phyloP scores from a whole-genome alignment of 53 echinoderm and acorn worm species.

The Luidia sarsii region DNA sequence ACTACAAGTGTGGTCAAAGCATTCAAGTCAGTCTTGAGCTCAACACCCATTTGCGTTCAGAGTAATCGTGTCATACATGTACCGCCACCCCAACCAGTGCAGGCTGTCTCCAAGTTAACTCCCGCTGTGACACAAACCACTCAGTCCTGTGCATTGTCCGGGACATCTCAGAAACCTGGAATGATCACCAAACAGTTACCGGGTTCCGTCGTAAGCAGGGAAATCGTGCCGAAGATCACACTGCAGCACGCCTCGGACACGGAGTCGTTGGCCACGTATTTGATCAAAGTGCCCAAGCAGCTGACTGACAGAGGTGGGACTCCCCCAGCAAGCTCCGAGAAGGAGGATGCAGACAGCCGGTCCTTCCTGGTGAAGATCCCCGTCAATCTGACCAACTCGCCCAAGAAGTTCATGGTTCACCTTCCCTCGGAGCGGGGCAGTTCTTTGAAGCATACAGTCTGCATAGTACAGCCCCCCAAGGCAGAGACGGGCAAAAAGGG shows the following conservation, averaged over 20 bases:
- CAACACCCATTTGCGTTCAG: no score
- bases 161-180: not conserved
- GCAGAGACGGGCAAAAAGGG: not conserved
- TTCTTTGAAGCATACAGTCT: conserved; percentile 25
- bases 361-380: conserved; percentile 34
- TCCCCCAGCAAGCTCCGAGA: not conserved
- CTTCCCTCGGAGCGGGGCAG: conserved; percentile 3
- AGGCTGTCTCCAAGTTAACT: no score
- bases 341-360: not conserved
- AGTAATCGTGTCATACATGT: no score
- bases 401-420: conserved; percentile 36
- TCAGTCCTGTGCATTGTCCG: not conserved
- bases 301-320: not conserved
- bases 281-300: conserved; percentile 27
- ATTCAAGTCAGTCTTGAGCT: no score
- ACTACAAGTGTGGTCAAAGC: no score
- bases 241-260: not conserved
- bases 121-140: not conserved
- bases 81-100: no score
- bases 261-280: not conserved
- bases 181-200: conserved; percentile 1
- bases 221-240: not conserved
- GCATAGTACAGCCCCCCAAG: conserved; percentile 33
- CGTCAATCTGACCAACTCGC: conserved; percentile 4
- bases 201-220: not conserved